Conservation (phyloP, 2,113 vertebrate species). For the Sterna hirundo region DNA sequence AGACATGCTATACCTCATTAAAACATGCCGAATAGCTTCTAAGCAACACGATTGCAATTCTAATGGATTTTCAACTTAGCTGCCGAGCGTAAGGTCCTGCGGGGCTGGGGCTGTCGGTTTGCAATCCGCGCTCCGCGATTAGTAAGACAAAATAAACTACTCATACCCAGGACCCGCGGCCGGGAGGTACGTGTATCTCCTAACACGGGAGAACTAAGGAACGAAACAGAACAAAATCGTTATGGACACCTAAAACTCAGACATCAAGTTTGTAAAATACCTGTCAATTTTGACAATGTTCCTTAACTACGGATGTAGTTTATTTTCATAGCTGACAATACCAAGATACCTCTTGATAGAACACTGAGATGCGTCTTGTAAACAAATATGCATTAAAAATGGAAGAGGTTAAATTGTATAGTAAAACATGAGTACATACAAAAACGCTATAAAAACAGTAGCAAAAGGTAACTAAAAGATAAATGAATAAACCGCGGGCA, state of each 20-base stretch:
- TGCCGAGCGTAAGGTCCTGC: neutral
- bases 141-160: neutral
- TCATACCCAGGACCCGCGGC: neutral
- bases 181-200: neutral
- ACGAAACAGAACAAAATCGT: neutral
- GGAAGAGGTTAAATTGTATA: neutral
- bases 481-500: neutral
- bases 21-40: neutral
- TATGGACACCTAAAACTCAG: neutral
- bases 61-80: neutral
- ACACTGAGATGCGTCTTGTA: constrained; percentile 17
- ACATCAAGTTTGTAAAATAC: neutral
- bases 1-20: neutral
- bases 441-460: neutral
- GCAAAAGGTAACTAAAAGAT: neutral
- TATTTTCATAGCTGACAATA: neutral
- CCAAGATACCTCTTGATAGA: constrained; percentile 3
- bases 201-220: neutral
- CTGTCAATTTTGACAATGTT: neutral
- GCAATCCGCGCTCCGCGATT: neutral
- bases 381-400: constrained; percentile 14
- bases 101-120: neutral
- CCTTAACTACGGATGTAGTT: neutral
- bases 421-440: neutral
- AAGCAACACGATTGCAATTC: neutral